phyloP scores from a whole-genome alignment of 2,888 invertebrate genomes.

The Tinea trinotella region DNA sequence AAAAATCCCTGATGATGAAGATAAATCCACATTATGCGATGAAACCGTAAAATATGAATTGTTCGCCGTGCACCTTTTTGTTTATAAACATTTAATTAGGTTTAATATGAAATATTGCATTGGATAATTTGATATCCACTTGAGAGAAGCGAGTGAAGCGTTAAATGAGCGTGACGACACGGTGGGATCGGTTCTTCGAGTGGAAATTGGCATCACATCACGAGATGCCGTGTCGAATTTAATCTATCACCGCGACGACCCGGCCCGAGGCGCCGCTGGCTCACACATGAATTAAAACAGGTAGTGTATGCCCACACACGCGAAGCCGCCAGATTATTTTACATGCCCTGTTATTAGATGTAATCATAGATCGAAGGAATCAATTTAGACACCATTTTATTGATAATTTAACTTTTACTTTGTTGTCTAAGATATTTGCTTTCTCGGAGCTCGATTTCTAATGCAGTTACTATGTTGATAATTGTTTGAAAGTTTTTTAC shows the following conservation, averaged over 20 bases:
- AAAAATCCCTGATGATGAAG: not conserved
- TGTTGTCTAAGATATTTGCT: not conserved
- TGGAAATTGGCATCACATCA: slow-evolving; percentile 66
- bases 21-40: not conserved
- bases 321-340: slow-evolving; percentile 10
- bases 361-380: slow-evolving; percentile 11
- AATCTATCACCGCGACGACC: slow-evolving; percentile 60
- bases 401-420: not conserved
- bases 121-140: slow-evolving; percentile 14
- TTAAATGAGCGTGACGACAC: slow-evolving; percentile 54
- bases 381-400: slow-evolving; percentile 9
- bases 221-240: slow-evolving; percentile 69
- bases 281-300: slow-evolving; percentile 43
- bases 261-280: slow-evolving; percentile 53
- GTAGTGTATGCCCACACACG: slow-evolving; percentile 31
- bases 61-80: not conserved
- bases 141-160: slow-evolving; percentile 26
- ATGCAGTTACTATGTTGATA: not conserved
- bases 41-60: not conserved
- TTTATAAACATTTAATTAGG: slow-evolving; percentile 8
- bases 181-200: slow-evolving; percentile 30
- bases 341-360: slow-evolving; percentile 10
- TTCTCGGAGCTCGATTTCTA: not conserved
- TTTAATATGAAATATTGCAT: slow-evolving; percentile 12
- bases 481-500: not conserved